Percentiles rank a stretch among this genome's conserved stretches.
phyloP scores from a whole-genome alignment of 2,888 invertebrate species.

The Troglohyphantes excavatus region DNA sequence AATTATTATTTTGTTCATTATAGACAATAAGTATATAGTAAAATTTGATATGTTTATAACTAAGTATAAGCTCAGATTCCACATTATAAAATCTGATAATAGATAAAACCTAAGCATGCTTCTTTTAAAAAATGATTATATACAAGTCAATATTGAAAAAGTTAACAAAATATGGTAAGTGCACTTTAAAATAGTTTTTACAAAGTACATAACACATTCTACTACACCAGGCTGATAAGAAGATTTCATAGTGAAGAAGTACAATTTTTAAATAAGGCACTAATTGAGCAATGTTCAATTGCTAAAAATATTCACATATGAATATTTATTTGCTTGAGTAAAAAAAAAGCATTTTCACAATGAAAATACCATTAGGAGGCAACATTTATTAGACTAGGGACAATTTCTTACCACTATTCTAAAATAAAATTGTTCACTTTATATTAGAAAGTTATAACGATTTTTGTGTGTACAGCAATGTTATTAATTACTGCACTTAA shows the following conservation, averaged over 20 bases:
- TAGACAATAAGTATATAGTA: no score
- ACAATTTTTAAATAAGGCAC: slow-evolving; percentile 66
- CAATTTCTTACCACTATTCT: no score
- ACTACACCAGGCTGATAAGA: neutral
- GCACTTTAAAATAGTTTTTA: slow-evolving; percentile 29
- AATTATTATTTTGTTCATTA: no score
- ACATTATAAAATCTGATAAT: neutral
- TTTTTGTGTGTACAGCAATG: no score
- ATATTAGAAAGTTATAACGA: no score
- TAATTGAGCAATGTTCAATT: slow-evolving; percentile 30
- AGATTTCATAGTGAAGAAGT: neutral
- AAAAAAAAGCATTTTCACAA: neutral
- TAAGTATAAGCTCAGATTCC: neutral
- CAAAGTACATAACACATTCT: neutral
- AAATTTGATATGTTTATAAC: neutral
- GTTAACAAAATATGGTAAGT: slow-evolving; percentile 17
- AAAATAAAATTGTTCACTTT: no score
- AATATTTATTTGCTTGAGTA: no score
- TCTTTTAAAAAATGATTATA: neutral
- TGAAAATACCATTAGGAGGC: neutral
- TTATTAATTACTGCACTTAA: neutral
- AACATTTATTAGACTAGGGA: neutral
- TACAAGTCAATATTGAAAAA: neutral
- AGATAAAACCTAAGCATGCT: neutral
- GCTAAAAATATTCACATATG: neutral